Percentiles rank a stretch among this genome's conserved stretches.
Evolutionary conservation across 2,888 invertebrate genomes (phyloP).

Genomic region (Phortica magna): DNA sequence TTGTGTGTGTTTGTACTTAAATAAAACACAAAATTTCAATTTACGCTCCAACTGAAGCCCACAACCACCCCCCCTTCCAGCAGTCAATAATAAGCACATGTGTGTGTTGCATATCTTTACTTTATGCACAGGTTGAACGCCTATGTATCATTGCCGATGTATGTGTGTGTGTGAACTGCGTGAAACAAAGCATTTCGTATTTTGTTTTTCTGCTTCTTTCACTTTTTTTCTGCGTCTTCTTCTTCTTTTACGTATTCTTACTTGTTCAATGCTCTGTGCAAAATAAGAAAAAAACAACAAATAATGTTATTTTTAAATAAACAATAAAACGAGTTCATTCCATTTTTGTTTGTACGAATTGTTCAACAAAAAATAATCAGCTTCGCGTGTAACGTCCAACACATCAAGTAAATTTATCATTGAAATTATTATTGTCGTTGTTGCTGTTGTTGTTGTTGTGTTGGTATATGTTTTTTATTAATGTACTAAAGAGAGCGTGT

Average conservation of each 20-base stretch:
- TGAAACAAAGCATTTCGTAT: slow-evolving; percentile 69
- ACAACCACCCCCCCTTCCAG: slow-evolving; percentile 10
- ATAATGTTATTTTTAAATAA: slow-evolving; percentile 65
- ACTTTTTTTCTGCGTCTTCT: slow-evolving; percentile 39
- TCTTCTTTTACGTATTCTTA: slow-evolving; percentile 39
- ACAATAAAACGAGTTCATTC: slow-evolving; percentile 69
- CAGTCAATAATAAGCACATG: slow-evolving; percentile 32
- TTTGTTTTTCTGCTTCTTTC: slow-evolving; percentile 52
- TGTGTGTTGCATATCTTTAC: slow-evolving; percentile 14
- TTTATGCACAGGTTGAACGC: slow-evolving; percentile 60
- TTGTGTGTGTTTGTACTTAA: slow-evolving; percentile 16
- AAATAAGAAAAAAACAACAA: neutral
- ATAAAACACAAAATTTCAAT: slow-evolving; percentile 49
- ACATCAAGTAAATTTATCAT: no score
- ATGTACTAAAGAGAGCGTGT: no score
- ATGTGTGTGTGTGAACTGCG: slow-evolving; percentile 31
- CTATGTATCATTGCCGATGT: neutral
- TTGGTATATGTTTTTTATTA: neutral
- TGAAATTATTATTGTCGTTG: no score
- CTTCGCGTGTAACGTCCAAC: slow-evolving; percentile 1
- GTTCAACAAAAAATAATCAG: slow-evolving; percentile 10
- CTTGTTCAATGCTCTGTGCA: slow-evolving; percentile 38
- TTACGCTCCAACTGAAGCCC: slow-evolving; percentile 60
- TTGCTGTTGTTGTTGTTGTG: no score
- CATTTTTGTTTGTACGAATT: slow-evolving; percentile 48